Conservation (phyloP, 2,888 invertebrate species). For the Thecocarcelia acutangulata region DNA sequence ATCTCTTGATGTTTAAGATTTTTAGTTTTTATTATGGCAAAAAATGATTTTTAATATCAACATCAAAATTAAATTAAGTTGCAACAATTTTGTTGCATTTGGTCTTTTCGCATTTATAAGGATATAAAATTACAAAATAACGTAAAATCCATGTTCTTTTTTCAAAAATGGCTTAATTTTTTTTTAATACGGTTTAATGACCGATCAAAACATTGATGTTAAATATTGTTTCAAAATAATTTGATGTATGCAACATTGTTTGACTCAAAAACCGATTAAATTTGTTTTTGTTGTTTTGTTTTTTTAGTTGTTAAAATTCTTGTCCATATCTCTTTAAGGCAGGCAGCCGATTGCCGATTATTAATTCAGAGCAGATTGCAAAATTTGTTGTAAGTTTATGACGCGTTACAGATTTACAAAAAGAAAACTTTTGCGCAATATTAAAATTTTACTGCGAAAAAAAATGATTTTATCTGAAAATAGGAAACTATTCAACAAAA, state of each 20-base stretch:
- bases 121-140: slow-evolving; percentile 38
- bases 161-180: slow-evolving; percentile 54
- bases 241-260: slow-evolving; percentile 48
- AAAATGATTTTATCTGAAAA: no score
- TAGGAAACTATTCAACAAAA: no score
- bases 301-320: slow-evolving; percentile 10
- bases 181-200: slow-evolving; percentile 44
- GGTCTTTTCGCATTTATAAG: slow-evolving; percentile 23
- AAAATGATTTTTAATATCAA: slow-evolving; percentile 52
- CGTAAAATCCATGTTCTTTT: neutral
- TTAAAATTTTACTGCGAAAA: no score
- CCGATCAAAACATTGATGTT: slow-evolving; percentile 35
- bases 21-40: slow-evolving; percentile 51
- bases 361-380: neutral
- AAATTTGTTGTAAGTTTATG: neutral
- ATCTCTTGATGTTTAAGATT: slow-evolving; percentile 26
- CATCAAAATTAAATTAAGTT: slow-evolving; percentile 42
- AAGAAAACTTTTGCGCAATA: no score
- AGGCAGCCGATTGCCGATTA: neutral
- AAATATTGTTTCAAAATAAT: neutral
- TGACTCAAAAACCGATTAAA: slow-evolving; percentile 16
- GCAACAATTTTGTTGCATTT: slow-evolving; percentile 3
- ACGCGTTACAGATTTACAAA: neutral
- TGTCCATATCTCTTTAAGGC: neutral
- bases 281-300: neutral